Evolutionary conservation across 2,797 vertebrate species (phyloP).

Genomic region (Delichon dasypus): DNA sequence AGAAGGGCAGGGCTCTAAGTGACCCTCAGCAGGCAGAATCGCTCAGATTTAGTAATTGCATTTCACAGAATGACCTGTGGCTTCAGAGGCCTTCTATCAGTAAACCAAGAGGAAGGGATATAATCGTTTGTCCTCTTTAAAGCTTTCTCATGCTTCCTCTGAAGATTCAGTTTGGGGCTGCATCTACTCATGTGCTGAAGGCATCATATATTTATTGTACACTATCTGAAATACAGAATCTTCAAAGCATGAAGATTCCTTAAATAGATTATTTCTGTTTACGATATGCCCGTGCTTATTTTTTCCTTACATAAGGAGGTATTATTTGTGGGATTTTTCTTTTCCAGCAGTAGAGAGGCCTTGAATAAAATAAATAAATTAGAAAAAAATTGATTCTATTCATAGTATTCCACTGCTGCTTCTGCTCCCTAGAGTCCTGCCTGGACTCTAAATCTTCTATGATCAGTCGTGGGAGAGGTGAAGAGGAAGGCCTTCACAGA

Average conservation of each 20-base stretch:
- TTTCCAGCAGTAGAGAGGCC: background rate
- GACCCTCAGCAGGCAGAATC: background rate
- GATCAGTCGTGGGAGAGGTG: background rate
- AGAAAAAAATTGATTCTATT: background rate
- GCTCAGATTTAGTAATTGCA: background rate
- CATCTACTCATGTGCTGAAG: background rate
- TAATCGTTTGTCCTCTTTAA: background rate
- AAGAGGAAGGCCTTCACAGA: background rate
- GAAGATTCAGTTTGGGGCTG: background rate
- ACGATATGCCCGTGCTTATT: background rate
- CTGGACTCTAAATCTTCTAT: background rate
- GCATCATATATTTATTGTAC: background rate
- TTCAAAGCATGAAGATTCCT: background rate
- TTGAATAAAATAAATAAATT: background rate
- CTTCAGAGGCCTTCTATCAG: background rate
- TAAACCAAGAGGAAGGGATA: background rate
- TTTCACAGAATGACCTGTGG: background rate
- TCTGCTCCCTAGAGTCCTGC: background rate
- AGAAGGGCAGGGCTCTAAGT: background rate
- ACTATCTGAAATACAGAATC: background rate
- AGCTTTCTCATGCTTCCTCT: background rate
- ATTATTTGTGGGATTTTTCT: background rate
- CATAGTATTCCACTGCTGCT: background rate
- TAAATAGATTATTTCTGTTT: background rate
- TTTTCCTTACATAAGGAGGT: background rate